Conservation (phyloP, 2,113 vertebrate species). For the Echinops telfairi region DNA sequence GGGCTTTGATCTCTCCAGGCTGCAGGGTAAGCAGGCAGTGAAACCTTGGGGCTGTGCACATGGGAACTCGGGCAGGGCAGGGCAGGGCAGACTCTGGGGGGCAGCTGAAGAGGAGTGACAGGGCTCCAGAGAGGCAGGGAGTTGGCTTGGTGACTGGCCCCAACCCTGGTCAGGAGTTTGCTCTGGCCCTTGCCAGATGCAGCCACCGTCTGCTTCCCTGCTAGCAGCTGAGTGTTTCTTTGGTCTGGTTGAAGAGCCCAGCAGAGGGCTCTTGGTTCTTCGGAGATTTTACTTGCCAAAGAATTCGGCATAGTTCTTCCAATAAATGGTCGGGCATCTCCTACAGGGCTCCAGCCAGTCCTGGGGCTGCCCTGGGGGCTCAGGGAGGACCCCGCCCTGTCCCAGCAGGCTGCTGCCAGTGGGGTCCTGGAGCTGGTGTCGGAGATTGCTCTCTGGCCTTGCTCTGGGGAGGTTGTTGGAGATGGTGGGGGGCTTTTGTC, state of each 20-base stretch:
- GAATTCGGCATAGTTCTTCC: slow-evolving; percentile 45
- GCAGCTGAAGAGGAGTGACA: neutral
- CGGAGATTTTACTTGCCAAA: slow-evolving; percentile 34
- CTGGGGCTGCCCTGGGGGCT: neutral
- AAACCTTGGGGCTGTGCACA: neutral
- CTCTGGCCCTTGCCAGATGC: neutral
- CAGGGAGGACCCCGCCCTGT: neutral
- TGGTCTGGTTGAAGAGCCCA: slow-evolving; percentile 41
- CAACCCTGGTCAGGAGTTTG: neutral
- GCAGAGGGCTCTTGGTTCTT: slow-evolving; percentile 31
- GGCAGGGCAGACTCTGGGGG: neutral
- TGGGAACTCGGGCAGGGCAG: neutral
- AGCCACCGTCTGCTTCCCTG: neutral
- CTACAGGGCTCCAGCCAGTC: neutral
- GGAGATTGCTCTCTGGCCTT: neutral
- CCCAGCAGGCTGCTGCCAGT: neutral
- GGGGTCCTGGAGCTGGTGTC: neutral
- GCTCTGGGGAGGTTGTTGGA: neutral
- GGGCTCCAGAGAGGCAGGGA: neutral
- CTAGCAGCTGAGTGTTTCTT: slow-evolving; percentile 42
- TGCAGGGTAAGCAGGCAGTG: neutral
- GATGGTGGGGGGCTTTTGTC: neutral
- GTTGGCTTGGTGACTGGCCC: neutral
- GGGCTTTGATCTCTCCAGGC: neutral
- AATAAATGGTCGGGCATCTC: neutral